A percentile compares a stretch with the other conserved stretches of the same genome.
These are phyloP conservation scores for Palythoa heliodiscus DNA, from an alignment of 92 coral and sea anemone genomes.

Conservation along the genomic window DNA sequence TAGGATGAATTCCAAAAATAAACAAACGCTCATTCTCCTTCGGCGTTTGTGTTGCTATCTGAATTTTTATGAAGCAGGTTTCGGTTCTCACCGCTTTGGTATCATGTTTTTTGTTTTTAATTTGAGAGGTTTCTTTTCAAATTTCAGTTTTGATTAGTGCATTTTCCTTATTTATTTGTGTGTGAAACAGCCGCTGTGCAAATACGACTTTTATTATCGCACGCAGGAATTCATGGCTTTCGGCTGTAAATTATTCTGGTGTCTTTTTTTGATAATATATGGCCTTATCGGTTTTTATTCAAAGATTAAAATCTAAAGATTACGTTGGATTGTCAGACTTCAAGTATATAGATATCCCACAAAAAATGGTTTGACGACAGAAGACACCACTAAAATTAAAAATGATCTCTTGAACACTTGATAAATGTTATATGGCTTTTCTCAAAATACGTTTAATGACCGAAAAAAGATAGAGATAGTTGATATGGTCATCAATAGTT, in stretches of 20 bases:
- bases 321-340: background rate
- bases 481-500: background rate
- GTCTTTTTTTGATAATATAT: background rate
- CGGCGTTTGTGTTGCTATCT: background rate
- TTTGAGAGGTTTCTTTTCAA: conserved; percentile 4
- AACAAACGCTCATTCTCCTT: conserved; percentile 33
- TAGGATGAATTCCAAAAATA: conserved; percentile 11
- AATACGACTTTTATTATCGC: background rate
- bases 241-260: background rate
- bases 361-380: background rate
- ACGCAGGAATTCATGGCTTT: conserved; percentile 16
- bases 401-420: background rate
- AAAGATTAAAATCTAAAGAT: background rate
- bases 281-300: background rate
- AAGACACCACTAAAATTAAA: background rate
- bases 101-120: conserved; percentile 8
- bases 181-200: background rate
- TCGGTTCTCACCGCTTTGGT: background rate
- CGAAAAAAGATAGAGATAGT: background rate
- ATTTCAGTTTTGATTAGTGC: background rate
- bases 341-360: background rate
- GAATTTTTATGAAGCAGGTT: conserved; percentile 20
- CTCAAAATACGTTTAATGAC: background rate
- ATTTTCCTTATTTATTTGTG: background rate
- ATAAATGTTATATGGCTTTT: background rate